phyloP scores from a whole-genome alignment of 2,113 vertebrate species.

The Axis porcinus region DNA sequence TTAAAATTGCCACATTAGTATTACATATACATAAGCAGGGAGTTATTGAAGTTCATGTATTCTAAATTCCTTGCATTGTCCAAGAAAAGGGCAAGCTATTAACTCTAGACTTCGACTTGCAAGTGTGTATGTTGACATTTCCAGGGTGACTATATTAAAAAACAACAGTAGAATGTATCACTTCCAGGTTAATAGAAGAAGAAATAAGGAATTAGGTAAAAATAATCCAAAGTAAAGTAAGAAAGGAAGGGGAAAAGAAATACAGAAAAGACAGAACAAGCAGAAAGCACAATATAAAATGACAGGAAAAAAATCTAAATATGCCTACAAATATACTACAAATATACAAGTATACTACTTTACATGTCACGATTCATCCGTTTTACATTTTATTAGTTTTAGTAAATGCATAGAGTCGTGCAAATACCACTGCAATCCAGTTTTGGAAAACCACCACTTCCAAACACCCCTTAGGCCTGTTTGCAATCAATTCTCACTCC shows the following conservation, averaged over 20 bases:
- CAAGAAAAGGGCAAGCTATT: neutral
- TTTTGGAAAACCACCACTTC: neutral
- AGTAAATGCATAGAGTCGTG: neutral
- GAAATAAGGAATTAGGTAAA: neutral
- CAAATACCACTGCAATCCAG: neutral
- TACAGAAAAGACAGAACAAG: neutral
- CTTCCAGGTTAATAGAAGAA: neutral
- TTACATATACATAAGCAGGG: neutral
- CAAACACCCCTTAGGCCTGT: neutral
- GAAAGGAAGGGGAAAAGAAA: neutral
- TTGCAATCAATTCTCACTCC: neutral
- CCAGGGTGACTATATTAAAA: neutral
- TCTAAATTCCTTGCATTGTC: neutral
- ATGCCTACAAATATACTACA: neutral
- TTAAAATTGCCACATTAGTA: neutral
- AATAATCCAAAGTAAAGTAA: neutral
- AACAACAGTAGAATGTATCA: neutral
- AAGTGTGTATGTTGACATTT: neutral
- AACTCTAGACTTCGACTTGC: neutral
- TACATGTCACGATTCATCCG: neutral
- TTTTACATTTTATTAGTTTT: neutral
- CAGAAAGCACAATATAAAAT: neutral
- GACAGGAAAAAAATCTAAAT: neutral
- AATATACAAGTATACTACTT: neutral
- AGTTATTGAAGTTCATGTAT: neutral